Percentiles rank a stretch among this genome's conserved stretches.
Conservation (phyloP, 2,888 invertebrate species). For the Masnerella sp. region DNA sequence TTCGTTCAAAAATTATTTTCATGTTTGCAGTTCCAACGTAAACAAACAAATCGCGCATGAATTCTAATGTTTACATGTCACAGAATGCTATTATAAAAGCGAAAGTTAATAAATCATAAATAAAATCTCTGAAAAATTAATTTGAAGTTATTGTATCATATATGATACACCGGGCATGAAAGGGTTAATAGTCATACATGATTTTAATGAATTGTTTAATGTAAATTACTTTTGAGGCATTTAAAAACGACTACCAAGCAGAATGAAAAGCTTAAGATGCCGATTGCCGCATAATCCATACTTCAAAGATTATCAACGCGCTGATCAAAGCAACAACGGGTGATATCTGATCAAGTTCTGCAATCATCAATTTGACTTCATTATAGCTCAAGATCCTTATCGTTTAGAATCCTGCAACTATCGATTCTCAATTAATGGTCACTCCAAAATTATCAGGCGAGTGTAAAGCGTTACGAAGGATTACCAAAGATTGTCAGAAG, state of each 20-base stretch:
- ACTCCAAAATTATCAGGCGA: slow-evolving; percentile 19
- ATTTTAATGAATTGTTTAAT: not conserved
- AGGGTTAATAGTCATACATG: too few relatives aligned
- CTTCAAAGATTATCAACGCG: slow-evolving; percentile 33
- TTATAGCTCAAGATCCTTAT: slow-evolving; percentile 45
- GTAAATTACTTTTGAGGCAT: not conserved
- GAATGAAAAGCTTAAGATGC: slow-evolving; percentile 17
- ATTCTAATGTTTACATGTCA: too few relatives aligned
- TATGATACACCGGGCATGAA: too few relatives aligned
- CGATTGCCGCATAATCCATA: slow-evolving; percentile 21
- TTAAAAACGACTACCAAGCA: not conserved
- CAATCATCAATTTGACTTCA: slow-evolving; percentile 50
- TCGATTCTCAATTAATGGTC: slow-evolving; percentile 51
- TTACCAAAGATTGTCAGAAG: not conserved
- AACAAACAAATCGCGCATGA: too few relatives aligned
- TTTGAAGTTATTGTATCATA: too few relatives aligned
- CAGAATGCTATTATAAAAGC: too few relatives aligned
- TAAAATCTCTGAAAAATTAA: too few relatives aligned
- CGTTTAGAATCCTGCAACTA: slow-evolving; percentile 21
- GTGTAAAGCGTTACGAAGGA: not conserved
- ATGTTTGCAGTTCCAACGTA: too few relatives aligned
- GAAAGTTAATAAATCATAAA: too few relatives aligned
- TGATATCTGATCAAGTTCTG: slow-evolving; percentile 45
- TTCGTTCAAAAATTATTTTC: too few relatives aligned
- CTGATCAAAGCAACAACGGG: slow-evolving; percentile 50